These are phyloP conservation scores for Netta rufina DNA, from an alignment of 2,797 vertebrate species.

Conservation along the genomic window DNA sequence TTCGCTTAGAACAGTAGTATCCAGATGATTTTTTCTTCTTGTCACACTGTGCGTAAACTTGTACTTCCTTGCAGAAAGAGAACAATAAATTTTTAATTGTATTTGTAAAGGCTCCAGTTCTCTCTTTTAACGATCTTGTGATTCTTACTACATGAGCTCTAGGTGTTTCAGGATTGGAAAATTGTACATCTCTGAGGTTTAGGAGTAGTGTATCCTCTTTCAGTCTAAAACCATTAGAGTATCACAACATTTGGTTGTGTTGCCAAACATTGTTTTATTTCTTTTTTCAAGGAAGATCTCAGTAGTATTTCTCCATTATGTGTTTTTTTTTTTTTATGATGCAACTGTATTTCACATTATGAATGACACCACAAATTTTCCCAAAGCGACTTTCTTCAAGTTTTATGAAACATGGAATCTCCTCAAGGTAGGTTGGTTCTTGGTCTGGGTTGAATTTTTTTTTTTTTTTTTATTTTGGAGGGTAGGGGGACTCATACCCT, in stretches of 20 bases:
- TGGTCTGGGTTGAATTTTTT: neutral
- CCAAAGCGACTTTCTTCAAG: neutral
- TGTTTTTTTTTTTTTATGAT: neutral
- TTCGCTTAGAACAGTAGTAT: neutral
- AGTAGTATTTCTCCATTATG: neutral
- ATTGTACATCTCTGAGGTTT: neutral
- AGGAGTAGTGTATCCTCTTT: neutral
- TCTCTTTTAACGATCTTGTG: neutral
- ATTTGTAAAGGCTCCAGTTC: neutral
- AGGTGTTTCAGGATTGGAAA: neutral
- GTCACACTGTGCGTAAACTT: conserved; percentile 5
- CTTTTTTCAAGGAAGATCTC: neutral
- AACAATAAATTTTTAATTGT: conserved; percentile 66
- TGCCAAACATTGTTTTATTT: neutral
- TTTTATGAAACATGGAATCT: neutral
- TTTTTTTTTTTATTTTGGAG: too few relatives aligned
- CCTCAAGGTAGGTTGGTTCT: neutral
- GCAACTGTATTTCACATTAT: neutral
- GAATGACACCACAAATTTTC: neutral
- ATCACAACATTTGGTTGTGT: neutral
- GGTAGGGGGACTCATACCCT: neutral
- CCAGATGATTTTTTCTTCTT: neutral
- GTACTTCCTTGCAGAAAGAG: conserved; percentile 13
- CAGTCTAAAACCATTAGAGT: too few relatives aligned
- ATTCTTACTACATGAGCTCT: neutral